Base-by-base conservation (phyloP, 2,888 invertebrate genomes). In the Cryptocephalus moraei region DNA sequence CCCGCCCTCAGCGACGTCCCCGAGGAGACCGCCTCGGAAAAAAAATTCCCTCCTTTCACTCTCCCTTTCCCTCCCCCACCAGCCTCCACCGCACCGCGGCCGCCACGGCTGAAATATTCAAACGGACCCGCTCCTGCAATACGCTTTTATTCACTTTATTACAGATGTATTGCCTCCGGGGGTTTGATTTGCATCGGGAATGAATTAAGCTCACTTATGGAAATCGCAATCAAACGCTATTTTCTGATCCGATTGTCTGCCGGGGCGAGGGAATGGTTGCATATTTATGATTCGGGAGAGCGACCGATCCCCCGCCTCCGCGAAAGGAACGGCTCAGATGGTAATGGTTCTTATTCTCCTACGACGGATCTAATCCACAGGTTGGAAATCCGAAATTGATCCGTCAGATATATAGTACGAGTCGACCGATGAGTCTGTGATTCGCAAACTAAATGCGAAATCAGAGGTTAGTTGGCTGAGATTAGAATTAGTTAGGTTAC, bases 201-300 rank as follows among this genome's bases (percentile, higher is more conserved):
- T 60, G 56, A 61, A 60, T 59, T 60, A 59, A 57, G 56, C 57
- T 57, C 59, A 61, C 61, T 60, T 61, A 61, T 61, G 61, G 58
- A 59, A 60, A 60, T 61, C 53, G 60, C 59, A 61, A 61, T 60
- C 60, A 60, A 59, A 50, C 58, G 53, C 57, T 56, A 57, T 59
- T 58, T 60, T 59, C 57, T 57, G 57, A 52, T 54, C 50, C 55
- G 52, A 56, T 57, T 57, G 54, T 56, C 54, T 57, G 51, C 54
- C 51, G 46, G 22, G 50, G 32, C 52, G 49, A 22, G 51, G 12
- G 12, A n/a, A 36, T 51, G 53, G 53, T 48, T 57, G 58, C 58
- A 59, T 60, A 60, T 59, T 60, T 59, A 59, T 59, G 59, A 59
- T 55, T 55, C 51, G 52, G 53, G 42, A 33, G 39, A 22, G 22